These are phyloP conservation scores for Danaus melanippus DNA, from an alignment of 1,140 invertebrate species.

Conservation along the genomic window DNA sequence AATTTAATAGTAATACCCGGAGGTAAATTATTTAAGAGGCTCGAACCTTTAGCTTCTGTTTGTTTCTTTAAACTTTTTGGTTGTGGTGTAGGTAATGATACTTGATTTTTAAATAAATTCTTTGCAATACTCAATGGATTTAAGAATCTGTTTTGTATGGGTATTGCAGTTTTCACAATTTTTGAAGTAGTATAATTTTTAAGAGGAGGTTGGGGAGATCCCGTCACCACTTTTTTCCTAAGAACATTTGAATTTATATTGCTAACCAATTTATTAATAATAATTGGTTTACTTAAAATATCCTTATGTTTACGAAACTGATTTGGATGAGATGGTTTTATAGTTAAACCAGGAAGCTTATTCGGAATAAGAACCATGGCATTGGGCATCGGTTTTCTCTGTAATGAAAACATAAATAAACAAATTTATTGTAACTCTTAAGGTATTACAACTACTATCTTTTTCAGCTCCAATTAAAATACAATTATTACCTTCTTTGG, in stretches of 20 bases:
- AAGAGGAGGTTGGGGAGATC: slow-evolving; percentile 2
- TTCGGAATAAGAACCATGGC: slow-evolving; percentile 58
- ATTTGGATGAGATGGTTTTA: slow-evolving; percentile 26
- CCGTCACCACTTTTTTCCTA: slow-evolving; percentile 5
- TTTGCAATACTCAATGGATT: slow-evolving; percentile 11
- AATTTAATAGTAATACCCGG: slow-evolving; percentile 40
- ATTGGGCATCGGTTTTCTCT: slow-evolving; percentile 48
- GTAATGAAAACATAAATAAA: slow-evolving; percentile 24
- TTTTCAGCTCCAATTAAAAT: background rate
- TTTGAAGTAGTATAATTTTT: slow-evolving; percentile 11
- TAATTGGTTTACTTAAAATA: slow-evolving; percentile 3
- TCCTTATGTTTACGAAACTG: background rate
- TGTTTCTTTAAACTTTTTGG: slow-evolving; percentile 11
- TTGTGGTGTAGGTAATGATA: slow-evolving; percentile 23
- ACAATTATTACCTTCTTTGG: slow-evolving; percentile 44
- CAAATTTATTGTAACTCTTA: slow-evolving; percentile 5
- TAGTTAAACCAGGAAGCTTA: slow-evolving; percentile 36
- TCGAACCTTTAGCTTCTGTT: slow-evolving; percentile 6
- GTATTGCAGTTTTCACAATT: background rate
- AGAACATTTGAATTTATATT: background rate
- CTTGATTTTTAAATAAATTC: slow-evolving; percentile 11
- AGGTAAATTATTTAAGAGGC: slow-evolving; percentile 36
- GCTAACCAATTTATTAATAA: background rate
- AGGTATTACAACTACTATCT: background rate
- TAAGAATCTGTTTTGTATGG: slow-evolving; percentile 4